Conservation (phyloP, 2,888 invertebrate genomes). For the Congeria kusceri region DNA sequence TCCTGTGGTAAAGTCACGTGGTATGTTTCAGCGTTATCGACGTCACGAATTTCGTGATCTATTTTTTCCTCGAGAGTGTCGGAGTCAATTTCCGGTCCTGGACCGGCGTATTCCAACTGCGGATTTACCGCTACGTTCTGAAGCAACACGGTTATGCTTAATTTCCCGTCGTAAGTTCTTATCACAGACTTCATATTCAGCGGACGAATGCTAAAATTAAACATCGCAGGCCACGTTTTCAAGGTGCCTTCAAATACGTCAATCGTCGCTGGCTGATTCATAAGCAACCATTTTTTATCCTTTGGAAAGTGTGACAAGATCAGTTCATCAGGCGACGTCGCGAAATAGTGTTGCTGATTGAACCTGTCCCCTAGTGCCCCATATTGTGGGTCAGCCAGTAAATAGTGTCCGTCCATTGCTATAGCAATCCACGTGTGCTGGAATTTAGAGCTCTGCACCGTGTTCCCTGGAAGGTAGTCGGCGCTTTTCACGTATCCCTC, state of each 20-base stretch:
- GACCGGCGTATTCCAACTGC: conserved; percentile 77
- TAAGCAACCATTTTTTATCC: conserved; percentile 75
- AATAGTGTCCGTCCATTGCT: conserved; percentile 71
- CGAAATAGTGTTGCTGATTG: conserved; percentile 76
- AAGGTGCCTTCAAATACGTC: conserved; percentile 73
- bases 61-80: conserved; percentile 73
- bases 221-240: conserved; percentile 80
- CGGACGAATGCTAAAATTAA: conserved; percentile 78
- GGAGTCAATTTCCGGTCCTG: conserved; percentile 72
- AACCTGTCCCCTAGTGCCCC: conserved; percentile 74
- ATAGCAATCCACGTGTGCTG: conserved; percentile 78
- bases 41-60: conserved; percentile 76
- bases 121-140: conserved; percentile 78
- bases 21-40: conserved; percentile 79
- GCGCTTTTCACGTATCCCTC: conserved; percentile 76
- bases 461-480: conserved; percentile 75
- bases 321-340: conserved; percentile 77
- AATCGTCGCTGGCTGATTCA: conserved; percentile 71
- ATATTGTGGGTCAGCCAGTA: conserved; percentile 73
- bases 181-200: conserved; percentile 77
- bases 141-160: conserved; percentile 77
- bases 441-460: conserved; percentile 66
- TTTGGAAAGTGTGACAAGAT: conserved; percentile 77
- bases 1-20: conserved; percentile 77
- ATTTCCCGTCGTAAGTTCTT: conserved; percentile 75